A percentile compares a stretch with the other conserved stretches of the same genome.
Conservation (phyloP, 2,797 vertebrate species). For the Moxostoma hubbsi region DNA sequence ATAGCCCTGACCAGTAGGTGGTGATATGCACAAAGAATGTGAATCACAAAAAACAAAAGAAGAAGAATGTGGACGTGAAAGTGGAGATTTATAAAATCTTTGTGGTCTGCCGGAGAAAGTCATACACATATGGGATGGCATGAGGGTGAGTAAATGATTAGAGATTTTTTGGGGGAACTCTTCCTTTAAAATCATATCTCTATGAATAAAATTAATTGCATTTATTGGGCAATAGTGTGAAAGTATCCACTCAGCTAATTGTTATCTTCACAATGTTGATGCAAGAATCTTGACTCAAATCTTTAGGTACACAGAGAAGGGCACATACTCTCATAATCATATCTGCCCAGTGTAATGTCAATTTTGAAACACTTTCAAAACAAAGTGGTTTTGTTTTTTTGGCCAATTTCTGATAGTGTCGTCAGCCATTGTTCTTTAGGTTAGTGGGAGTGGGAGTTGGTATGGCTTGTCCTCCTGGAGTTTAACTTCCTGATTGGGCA, state of each 20-base stretch:
- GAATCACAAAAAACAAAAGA: no score
- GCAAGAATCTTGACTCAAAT: background rate
- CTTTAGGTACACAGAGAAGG: background rate
- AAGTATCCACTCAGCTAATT: background rate
- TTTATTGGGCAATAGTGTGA: background rate
- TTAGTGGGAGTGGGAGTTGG: background rate
- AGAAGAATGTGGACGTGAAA: no score
- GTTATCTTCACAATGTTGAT: no score
- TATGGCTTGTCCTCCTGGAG: background rate
- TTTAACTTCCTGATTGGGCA: conserved; percentile 34
- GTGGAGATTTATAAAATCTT: no score
- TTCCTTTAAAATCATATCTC: background rate
- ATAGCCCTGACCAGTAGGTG: no score
- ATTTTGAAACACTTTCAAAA: background rate
- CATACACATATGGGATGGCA: no score
- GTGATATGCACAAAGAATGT: no score
- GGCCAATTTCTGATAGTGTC: background rate
- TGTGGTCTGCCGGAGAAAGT: no score
- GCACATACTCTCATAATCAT: background rate
- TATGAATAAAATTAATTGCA: background rate
- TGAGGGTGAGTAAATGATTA: no score
- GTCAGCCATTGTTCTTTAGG: background rate
- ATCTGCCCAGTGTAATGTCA: background rate
- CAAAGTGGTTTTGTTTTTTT: conserved; percentile 1
- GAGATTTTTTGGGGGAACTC: no score